phyloP scores from a whole-genome alignment of 2,797 vertebrate species.

The Triplophysa bombifrons region DNA sequence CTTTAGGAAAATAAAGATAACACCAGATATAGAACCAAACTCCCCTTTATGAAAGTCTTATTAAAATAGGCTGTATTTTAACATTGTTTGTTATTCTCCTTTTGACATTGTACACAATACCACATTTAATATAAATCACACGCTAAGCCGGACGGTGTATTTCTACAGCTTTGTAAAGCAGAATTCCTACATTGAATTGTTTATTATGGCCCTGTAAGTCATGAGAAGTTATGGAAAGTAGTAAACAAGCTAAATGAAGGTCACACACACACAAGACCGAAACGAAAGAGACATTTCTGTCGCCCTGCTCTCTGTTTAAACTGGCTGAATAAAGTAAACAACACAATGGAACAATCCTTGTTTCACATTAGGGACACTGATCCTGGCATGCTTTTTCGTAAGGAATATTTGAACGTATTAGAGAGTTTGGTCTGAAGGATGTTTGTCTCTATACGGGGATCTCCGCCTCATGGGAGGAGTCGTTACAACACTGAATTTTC shows the following conservation, averaged over 20 bases:
- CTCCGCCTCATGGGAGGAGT: slow-evolving; percentile 61
- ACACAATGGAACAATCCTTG: slow-evolving; percentile 47
- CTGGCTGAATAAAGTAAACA: slow-evolving; percentile 57
- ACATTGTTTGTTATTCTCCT: slow-evolving; percentile 15
- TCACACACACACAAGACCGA: not conserved
- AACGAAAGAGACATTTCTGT: slow-evolving; percentile 45
- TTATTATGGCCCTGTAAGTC: slow-evolving; percentile 7
- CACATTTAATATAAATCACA: slow-evolving; percentile 17
- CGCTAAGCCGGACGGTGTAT: slow-evolving; percentile 17
- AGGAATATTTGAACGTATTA: slow-evolving; percentile 55
- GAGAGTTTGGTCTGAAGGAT: slow-evolving; percentile 65
- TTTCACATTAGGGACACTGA: slow-evolving; percentile 65
- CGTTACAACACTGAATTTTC: slow-evolving; percentile 69
- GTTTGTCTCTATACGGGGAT: slow-evolving; percentile 59
- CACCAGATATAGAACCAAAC: slow-evolving; percentile 1
- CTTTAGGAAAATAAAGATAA: slow-evolving; percentile 10
- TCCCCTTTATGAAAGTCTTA: slow-evolving; percentile 19
- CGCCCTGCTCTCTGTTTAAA: slow-evolving; percentile 62
- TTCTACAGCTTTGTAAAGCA: slow-evolving; percentile 13
- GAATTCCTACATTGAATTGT: slow-evolving; percentile 7
- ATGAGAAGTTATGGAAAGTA: slow-evolving; percentile 35
- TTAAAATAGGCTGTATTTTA: slow-evolving; percentile 5
- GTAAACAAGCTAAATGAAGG: slow-evolving; percentile 22
- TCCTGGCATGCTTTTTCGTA: slow-evolving; percentile 62
- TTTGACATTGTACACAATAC: slow-evolving; percentile 7